phyloP scores from a whole-genome alignment of 2,113 vertebrate genomes.

The Mus pahari region DNA sequence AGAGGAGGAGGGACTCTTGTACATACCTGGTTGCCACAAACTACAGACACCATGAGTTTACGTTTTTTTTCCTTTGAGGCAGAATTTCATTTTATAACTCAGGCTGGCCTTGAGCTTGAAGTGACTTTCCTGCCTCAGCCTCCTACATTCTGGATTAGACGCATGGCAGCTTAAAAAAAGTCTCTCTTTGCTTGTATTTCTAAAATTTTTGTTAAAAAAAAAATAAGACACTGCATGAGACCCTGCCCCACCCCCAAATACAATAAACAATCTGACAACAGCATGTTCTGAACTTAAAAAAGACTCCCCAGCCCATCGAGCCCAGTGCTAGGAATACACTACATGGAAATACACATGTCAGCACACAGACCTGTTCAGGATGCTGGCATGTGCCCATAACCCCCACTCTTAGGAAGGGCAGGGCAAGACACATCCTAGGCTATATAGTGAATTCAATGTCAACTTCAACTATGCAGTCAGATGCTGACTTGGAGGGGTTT shows the following conservation, averaged over 20 bases:
- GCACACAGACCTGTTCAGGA: background rate
- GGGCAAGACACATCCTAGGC: background rate
- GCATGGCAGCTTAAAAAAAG: background rate
- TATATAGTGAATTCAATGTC: background rate
- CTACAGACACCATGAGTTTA: background rate
- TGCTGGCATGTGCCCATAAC: background rate
- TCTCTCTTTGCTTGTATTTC: background rate
- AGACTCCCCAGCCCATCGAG: background rate
- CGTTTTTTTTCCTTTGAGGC: background rate
- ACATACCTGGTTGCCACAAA: background rate
- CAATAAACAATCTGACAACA: background rate
- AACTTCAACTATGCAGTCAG: background rate
- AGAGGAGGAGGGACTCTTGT: background rate
- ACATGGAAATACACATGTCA: background rate
- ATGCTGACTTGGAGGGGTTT: background rate
- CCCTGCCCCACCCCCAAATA: background rate
- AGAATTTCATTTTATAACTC: background rate
- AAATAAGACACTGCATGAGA: background rate
- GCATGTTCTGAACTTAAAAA: slow-evolving; percentile 2
- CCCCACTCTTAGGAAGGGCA: background rate
- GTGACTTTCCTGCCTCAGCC: background rate
- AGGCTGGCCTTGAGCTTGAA: background rate
- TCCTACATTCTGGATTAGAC: background rate
- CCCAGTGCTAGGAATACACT: background rate
- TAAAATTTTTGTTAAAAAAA: background rate